Percentiles rank a stretch among this genome's conserved stretches.
phyloP scores from a whole-genome alignment of 2,113 vertebrate species.

The Urocynchramus pylzowi region DNA sequence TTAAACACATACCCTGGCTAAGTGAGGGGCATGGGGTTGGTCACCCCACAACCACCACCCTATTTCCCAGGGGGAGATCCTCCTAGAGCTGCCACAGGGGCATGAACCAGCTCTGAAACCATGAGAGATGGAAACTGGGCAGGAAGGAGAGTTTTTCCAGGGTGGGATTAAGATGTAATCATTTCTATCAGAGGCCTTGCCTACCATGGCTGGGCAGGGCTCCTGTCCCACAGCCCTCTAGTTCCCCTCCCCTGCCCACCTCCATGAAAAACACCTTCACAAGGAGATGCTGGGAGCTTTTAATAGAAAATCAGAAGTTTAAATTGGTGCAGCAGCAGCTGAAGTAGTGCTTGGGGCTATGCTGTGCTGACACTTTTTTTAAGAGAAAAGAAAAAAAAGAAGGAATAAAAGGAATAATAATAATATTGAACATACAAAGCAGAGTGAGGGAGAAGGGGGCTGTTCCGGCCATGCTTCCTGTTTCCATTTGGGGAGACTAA shows the following conservation, averaged over 20 bases:
- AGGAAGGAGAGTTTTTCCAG: not conserved
- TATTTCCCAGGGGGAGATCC: not conserved
- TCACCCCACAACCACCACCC: not conserved
- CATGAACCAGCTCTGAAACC: not conserved
- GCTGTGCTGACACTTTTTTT: not conserved
- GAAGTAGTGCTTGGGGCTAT: not conserved
- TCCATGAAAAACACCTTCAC: not conserved
- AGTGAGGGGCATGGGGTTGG: fast-evolving
- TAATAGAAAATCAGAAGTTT: not conserved
- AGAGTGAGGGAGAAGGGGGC: not conserved
- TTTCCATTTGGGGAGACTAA: not conserved
- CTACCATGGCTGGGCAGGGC: not conserved
- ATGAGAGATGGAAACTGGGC: not conserved
- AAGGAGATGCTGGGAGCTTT: not conserved
- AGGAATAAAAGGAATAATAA: not conserved
- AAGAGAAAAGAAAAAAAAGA: not conserved
- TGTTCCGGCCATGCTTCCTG: fast-evolving
- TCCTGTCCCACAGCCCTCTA: not conserved
- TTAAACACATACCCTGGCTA: not conserved
- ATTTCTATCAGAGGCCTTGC: not conserved
- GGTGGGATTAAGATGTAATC: not conserved
- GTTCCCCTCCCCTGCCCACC: not conserved
- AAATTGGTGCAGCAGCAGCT: not conserved
- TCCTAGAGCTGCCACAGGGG: not conserved
- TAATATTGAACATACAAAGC: not conserved